Base-by-base conservation (phyloP, 1,140 invertebrate genomes). In the Brachionus manjavacas region DNA sequence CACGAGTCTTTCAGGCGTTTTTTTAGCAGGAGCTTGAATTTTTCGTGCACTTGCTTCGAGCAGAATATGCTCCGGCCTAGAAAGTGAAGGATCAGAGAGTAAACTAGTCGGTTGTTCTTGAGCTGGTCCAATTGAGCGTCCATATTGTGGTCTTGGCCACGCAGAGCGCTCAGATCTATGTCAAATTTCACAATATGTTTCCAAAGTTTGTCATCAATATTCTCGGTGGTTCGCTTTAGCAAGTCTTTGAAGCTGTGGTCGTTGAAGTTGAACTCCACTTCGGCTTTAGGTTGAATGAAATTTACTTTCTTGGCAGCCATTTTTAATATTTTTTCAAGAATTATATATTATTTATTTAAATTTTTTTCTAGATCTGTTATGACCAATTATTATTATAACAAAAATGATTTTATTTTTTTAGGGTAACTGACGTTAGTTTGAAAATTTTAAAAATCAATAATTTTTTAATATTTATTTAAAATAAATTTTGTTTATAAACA, bases 201-300 rank as follows among this genome's bases (percentile, higher is more conserved):
- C 79, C 79, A 81, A 12, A 81, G 41, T 12, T 81, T 81, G 8
- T 81, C 52, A 12, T 81, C 31, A 25, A 64, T 28, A n/a, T 81
- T 68, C 52, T 66, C 79, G 20, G 79, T 81, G n/a, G 52, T 81
- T 46, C 41, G n/a, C 31, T 81, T 81, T 9, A 81, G 64, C 16
- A 81, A 16, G 23, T 81, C 79, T 81, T 68, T 68, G 9, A 81
- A 43, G 14, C 66, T 81, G 12, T 66, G 52, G 11, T 60, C 16
- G 16, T 35, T 81, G 31, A 81, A 68, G n/a, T 81, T 60, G 52
- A 81, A 81, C 28, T 81, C 79, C n/a, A 81, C 28, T 16, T 81
- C 79, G 8, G 79, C 79, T 68, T 81, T 81, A 3, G 79, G 79
- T 16, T 81, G 79, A 25, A 81, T 49, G 43, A 76, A 76, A 76